Evolutionary conservation across 2,888 invertebrate species (phyloP).

Genomic region (Drosophila nr. perissopoda): DNA sequence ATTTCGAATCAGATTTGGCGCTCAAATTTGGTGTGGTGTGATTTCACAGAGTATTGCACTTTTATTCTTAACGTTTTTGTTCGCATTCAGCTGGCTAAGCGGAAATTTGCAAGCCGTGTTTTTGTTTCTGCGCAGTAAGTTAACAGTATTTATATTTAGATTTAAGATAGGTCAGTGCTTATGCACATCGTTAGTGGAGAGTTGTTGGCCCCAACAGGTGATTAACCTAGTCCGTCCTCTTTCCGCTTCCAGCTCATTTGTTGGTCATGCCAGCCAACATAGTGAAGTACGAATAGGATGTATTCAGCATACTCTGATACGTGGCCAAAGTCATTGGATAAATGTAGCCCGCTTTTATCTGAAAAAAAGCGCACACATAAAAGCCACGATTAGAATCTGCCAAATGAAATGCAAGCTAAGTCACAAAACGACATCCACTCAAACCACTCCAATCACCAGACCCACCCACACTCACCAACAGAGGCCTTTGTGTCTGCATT

Average conservation of each 20-base stretch:
- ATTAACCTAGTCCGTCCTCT: conserved; percentile 20
- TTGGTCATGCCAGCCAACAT: conserved; percentile 79
- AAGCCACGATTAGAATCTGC: conserved; percentile 68
- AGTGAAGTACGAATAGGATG: conserved; percentile 83
- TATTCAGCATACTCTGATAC: conserved; percentile 82
- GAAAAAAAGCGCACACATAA: conserved; percentile 68
- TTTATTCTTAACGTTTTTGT: conserved; percentile 12
- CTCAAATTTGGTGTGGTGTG: conserved; percentile 57
- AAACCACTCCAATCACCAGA: background rate
- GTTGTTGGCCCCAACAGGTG: conserved; percentile 33
- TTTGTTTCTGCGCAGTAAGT: conserved; percentile 48
- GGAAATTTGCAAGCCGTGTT: conserved; percentile 55
- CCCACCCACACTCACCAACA: conserved; percentile 67
- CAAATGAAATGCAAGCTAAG: conserved; percentile 54
- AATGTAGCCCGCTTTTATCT: conserved; percentile 71
- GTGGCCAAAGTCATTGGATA: conserved; percentile 77
- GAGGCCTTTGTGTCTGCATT: conserved; percentile 77
- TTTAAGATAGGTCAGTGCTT: conserved; percentile 69
- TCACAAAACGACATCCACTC: conserved; percentile 15
- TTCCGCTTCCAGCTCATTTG: conserved; percentile 74
- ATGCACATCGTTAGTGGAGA: conserved; percentile 32
- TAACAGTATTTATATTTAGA: conserved; percentile 55
- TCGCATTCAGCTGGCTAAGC: conserved; percentile 18
- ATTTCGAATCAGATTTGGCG: conserved; percentile 59
- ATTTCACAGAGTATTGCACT: conserved; percentile 21